phyloP scores from a whole-genome alignment of 2,113 vertebrate species.

The Cnemophilus loriae region DNA sequence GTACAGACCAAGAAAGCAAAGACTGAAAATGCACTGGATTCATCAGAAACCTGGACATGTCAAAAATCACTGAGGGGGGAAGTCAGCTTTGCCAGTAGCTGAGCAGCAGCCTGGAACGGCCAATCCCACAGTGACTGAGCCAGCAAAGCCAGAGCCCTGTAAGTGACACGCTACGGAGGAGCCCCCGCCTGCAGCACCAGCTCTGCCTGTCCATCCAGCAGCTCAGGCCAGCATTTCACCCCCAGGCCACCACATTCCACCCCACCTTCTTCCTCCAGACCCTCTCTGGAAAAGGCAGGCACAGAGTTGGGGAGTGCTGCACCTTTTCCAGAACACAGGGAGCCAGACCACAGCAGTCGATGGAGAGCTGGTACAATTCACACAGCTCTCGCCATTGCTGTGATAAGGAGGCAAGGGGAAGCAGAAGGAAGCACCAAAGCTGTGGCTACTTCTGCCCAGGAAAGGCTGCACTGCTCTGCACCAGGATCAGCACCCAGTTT shows the following conservation, averaged over 20 bases:
- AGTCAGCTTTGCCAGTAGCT: not conserved
- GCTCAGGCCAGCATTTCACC: not conserved
- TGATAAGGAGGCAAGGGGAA: not conserved
- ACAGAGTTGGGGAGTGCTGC: not conserved
- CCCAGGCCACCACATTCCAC: not conserved
- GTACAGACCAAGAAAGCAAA: not conserved
- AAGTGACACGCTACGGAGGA: not conserved
- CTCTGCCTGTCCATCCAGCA: not conserved
- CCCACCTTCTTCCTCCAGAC: not conserved
- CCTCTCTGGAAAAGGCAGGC: not conserved
- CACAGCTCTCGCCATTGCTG: fast-evolving
- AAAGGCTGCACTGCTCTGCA: not conserved
- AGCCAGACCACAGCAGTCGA: not conserved
- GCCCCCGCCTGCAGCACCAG: not conserved
- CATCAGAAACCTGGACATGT: not conserved
- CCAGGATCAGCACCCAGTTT: not conserved
- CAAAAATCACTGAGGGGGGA: not conserved
- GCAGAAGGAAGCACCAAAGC: not conserved
- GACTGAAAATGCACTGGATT: not conserved
- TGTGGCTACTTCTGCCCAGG: not conserved
- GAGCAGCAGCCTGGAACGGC: not conserved
- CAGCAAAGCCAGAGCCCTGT: not conserved
- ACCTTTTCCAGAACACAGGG: not conserved
- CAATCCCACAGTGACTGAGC: not conserved
- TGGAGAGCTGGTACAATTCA: not conserved